phyloP scores from a whole-genome alignment of 1,140 invertebrate species.

The Zaprionus ornatus region DNA sequence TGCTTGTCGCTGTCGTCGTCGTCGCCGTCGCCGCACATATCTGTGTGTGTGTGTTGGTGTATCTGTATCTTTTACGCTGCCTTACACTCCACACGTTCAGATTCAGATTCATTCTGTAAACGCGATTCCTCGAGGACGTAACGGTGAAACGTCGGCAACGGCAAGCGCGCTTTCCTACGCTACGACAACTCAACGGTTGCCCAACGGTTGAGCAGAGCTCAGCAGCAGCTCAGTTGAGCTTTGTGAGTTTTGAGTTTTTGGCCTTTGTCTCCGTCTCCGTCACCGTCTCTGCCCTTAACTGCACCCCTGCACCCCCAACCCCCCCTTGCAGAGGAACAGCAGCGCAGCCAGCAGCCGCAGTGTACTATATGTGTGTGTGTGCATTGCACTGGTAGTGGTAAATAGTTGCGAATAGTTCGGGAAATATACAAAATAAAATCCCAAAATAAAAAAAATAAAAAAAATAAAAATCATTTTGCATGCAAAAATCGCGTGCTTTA shows the following conservation, averaged over 20 bases:
- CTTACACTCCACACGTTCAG: constrained; percentile 84
- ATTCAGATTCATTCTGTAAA: constrained; percentile 84
- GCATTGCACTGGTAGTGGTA: constrained; percentile 21
- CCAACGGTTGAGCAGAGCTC: constrained; percentile 43
- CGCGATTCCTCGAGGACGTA: constrained; percentile 84
- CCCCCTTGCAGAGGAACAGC: not conserved
- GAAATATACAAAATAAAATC: not conserved
- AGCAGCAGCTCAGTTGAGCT: constrained; percentile 41
- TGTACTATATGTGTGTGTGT: not conserved
- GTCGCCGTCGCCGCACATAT: constrained; percentile 22
- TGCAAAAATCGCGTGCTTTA: constrained; percentile 51
- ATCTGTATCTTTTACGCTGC: constrained; percentile 83
- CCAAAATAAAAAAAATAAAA: not conserved
- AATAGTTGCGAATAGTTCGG: constrained; percentile 2
- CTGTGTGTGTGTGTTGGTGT: constrained; percentile 45
- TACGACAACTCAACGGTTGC: constrained; percentile 54
- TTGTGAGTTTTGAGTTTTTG: constrained; percentile 49
- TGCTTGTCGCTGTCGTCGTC: constrained; percentile 21
- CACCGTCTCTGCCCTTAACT: not conserved
- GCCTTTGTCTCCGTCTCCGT: constrained; percentile 19
- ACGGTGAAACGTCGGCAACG: constrained; percentile 81
- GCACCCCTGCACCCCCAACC: not conserved
- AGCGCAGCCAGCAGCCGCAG: not conserved
- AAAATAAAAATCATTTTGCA: constrained; percentile 37
- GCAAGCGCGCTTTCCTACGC: constrained; percentile 67